Conservation (phyloP, 2,888 invertebrate species). For the Dynastes maya region DNA sequence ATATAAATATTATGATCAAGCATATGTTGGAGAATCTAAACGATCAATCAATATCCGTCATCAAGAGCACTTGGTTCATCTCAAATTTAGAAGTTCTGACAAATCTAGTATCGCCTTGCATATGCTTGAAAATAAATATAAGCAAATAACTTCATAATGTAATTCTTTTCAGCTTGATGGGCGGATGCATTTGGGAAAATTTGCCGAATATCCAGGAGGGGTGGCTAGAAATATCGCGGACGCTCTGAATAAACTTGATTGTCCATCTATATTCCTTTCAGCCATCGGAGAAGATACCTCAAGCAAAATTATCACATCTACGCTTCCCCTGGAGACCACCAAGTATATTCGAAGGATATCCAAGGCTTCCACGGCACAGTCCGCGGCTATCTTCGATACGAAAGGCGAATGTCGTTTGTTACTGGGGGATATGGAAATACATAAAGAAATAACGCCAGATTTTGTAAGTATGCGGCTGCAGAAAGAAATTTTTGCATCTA, state of each 20-base stretch:
- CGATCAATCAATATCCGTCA: too few species aligned
- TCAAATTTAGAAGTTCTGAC: too few species aligned
- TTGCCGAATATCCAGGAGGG: constrained; percentile 84
- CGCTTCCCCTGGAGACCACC: constrained; percentile 47
- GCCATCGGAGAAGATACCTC: constrained; percentile 83
- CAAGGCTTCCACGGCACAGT: constrained; percentile 78
- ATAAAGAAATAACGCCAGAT: constrained; percentile 79
- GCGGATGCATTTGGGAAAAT: constrained; percentile 80
- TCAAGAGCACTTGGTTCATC: too few species aligned
- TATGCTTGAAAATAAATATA: too few species aligned
- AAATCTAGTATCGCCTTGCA: too few species aligned
- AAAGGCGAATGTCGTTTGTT: constrained; percentile 86
- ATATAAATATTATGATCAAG: too few species aligned
- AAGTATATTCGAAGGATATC: constrained; percentile 50
- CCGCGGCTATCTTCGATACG: constrained; percentile 82
- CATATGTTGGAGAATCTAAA: too few species aligned
- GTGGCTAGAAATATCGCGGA: constrained; percentile 95
- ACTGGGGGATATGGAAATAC: constrained; percentile 89
- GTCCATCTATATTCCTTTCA: constrained; percentile 79
- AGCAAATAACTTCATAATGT: too few species aligned
- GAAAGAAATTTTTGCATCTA: too few species aligned
- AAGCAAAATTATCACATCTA: constrained; percentile 68
- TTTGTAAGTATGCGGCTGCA: constrained; percentile 72
- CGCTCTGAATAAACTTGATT: constrained; percentile 83
- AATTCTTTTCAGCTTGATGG: constrained; percentile 80